Conservation (phyloP, 2,113 vertebrate genomes). For the Oceanodroma tethys region DNA sequence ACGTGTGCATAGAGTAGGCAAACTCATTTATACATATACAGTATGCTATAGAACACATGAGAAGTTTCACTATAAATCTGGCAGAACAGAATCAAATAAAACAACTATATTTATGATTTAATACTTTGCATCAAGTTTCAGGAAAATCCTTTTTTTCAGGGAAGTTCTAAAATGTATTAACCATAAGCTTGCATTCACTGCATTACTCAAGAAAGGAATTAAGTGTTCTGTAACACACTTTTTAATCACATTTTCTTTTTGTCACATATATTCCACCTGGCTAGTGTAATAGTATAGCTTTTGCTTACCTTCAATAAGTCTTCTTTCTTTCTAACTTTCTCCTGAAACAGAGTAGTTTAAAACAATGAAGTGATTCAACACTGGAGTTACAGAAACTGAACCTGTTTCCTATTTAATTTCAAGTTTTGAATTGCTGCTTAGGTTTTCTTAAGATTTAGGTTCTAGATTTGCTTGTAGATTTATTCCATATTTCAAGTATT, state of each 20-base stretch:
- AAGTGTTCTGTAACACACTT: background rate
- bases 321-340: background rate
- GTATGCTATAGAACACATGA: background rate
- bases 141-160: background rate
- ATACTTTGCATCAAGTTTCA: background rate
- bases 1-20: background rate
- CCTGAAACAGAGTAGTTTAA: background rate
- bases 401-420: background rate
- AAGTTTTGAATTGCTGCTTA: background rate
- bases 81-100: background rate
- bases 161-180: background rate
- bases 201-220: background rate
- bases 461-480: background rate
- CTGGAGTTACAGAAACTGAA: background rate
- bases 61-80: background rate
- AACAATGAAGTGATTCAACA: background rate
- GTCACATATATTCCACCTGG: background rate
- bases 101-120: background rate
- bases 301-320: background rate
- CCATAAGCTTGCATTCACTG: background rate
- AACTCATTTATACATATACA: background rate
- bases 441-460: background rate
- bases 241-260: background rate
- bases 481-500: background rate
- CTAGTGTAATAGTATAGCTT: background rate